Evolutionary conservation across 1,140 invertebrate genomes (phyloP).

Genomic region (Tetragonula clypearis): DNA sequence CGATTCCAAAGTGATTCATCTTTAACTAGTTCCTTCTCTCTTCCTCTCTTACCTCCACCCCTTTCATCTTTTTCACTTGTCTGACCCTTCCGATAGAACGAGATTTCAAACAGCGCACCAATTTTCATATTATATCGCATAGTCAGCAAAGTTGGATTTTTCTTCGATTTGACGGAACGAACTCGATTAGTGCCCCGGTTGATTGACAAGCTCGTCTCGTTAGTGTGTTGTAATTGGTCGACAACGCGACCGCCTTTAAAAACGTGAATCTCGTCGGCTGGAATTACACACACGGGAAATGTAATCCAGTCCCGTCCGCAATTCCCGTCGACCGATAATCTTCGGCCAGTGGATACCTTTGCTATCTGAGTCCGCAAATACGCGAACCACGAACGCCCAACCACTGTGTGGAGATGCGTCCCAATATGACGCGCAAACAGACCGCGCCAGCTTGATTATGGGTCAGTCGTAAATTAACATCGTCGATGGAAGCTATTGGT

Average conservation of each 20-base stretch:
- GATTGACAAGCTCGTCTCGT: not conserved
- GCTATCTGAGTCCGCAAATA: slow-evolving; percentile 46
- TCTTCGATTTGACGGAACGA: not conserved
- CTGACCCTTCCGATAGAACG: not conserved
- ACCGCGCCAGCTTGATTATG: slow-evolving; percentile 45
- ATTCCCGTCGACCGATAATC: slow-evolving; percentile 35
- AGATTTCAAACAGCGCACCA: not conserved
- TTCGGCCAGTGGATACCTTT: slow-evolving; percentile 40
- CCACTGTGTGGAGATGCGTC: slow-evolving; percentile 17
- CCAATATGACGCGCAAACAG: slow-evolving; percentile 46
- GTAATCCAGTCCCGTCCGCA: slow-evolving; percentile 27
- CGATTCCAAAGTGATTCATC: slow-evolving; percentile 47
- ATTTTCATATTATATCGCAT: not conserved
- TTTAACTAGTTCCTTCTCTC: slow-evolving; percentile 18
- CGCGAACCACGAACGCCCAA: slow-evolving; percentile 26
- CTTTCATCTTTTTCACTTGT: not conserved
- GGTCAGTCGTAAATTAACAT: slow-evolving; percentile 50
- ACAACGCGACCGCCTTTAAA: not conserved
- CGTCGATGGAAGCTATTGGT: not conserved
- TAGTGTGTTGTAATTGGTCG: not conserved
- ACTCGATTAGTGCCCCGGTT: not conserved
- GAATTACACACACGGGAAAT: slow-evolving; percentile 25
- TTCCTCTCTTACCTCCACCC: fast-evolving
- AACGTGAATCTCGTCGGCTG: not conserved
- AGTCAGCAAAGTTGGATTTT: not conserved